phyloP scores from a whole-genome alignment of 2,113 vertebrate genomes.

The Tachysurus fulvidraco region DNA sequence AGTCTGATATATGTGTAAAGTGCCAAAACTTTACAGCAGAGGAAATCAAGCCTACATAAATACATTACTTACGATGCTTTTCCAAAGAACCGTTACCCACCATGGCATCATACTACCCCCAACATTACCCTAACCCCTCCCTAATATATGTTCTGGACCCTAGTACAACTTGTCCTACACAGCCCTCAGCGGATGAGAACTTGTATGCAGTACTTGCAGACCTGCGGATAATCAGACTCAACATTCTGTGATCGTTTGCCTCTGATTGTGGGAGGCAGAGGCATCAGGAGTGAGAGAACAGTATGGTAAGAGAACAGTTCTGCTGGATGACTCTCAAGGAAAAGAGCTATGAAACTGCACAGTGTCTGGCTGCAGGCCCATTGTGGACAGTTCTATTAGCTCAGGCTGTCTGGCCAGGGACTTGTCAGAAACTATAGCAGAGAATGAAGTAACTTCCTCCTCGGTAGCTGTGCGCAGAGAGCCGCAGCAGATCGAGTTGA shows the following conservation, averaged over 20 bases:
- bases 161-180: conserved; percentile 61
- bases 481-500: not conserved
- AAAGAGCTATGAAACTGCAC: not conserved
- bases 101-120: conserved; percentile 1
- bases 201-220: conserved; percentile 41
- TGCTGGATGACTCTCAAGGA: conserved; percentile 22
- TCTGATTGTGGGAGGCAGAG: conserved; percentile 21
- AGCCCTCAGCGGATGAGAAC: conserved; percentile 23
- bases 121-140: conserved; percentile 48
- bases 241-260: conserved; percentile 43
- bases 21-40: not conserved
- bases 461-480: conserved; percentile 23
- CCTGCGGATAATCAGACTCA: conserved; percentile 35
- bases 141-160: conserved; percentile 52
- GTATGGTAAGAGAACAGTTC: conserved; percentile 11
- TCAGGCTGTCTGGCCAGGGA: conserved; percentile 24
- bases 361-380: conserved; percentile 34
- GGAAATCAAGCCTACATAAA: not conserved
- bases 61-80: not conserved
- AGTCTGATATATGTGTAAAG: not conserved
- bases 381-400: conserved; percentile 40
- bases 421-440: conserved; percentile 14
- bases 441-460: conserved; percentile 13
- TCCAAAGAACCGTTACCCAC: not conserved
- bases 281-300: conserved; percentile 6